Evolutionary conservation across 2,888 invertebrate genomes (phyloP), one percentile per base, ranked within the genome.

Genomic region (Lepidocyrtinus sp.): DNA sequence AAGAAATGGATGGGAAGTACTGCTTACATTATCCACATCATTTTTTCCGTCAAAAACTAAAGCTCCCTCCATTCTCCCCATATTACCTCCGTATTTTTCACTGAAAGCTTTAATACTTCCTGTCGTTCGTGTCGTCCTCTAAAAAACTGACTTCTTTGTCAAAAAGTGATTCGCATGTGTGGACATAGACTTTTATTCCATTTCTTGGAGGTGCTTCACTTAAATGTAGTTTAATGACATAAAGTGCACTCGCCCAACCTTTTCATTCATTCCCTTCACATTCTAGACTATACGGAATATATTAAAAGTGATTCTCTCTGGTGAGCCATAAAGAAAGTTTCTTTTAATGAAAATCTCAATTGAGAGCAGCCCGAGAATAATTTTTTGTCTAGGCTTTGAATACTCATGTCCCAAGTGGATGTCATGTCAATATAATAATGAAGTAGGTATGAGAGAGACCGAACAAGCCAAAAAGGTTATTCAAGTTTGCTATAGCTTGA

Each of bases 301-400:
- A n/a, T n/a, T n/a, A n/a, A n/a, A n/a, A n/a, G n/a, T n/a, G n/a
- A n/a, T 50, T 50, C 17, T 50, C 50, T 50, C 50, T 17, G 1
- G 50, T 50, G 50, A 50, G 50, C 50, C 50, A 50, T 50, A 50
- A n/a, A n/a, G n/a, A 50, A 50, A 50, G 50, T 50, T 50, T 50
- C 50, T 50, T 50, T 50, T 50, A 50, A 50, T 50, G 50, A 50
- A 50, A 50, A 36, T n/a, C n/a, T n/a, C n/a, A n/a, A n/a, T n/a
- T n/a, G n/a, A 36, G 15, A 50, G 17, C 12, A n/a, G n/a, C 50
- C 50, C 2, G 50, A 50, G 50, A 50, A 50, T n/a, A 12, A 50
- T n/a, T 50, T 50, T 50, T 50, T 12, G 12, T 36, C 12, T 12
- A 36, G 36, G 36, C 2, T 50, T 50, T 50, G 50, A 36, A 12